phyloP scores from a whole-genome alignment of 2,888 invertebrate genomes.

The Chironomus tentans region DNA sequence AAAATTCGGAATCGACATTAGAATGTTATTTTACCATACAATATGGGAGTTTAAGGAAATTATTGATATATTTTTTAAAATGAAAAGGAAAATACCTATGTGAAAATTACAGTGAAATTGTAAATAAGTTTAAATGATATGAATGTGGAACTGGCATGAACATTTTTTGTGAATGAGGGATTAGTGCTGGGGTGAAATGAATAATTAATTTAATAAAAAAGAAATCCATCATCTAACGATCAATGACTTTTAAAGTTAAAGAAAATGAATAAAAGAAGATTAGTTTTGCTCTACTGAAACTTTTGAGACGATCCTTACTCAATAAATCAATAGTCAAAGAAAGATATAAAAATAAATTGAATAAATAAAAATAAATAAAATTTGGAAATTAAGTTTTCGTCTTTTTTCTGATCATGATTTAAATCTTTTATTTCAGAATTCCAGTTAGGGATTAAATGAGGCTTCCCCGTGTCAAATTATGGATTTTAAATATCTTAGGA shows the following conservation, averaged over 20 bases:
- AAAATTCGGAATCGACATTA: not conserved
- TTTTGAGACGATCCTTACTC: not conserved
- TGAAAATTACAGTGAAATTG: not conserved
- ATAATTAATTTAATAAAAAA: not conserved
- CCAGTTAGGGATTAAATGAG: no score
- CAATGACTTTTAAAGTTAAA: not conserved
- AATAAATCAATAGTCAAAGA: not conserved
- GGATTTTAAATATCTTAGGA: no score
- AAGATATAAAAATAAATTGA: not conserved
- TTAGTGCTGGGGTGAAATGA: not conserved
- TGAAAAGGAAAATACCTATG: not conserved
- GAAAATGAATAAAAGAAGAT: not conserved
- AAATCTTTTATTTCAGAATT: no score
- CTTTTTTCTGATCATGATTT: no score
- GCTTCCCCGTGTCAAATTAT: no score
- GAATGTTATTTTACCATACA: not conserved
- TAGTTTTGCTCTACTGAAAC: not conserved
- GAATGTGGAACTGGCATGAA: not conserved
- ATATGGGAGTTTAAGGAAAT: not conserved
- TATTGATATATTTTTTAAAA: not conserved
- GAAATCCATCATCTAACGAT: not conserved
- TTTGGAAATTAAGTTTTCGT: not conserved
- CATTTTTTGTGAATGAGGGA: not conserved
- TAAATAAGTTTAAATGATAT: not conserved
- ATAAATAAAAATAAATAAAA: not conserved